A percentile compares a stretch with the other conserved stretches of the same genome.
phyloP scores from a whole-genome alignment of 1,140 invertebrate species.

The Anthonomus grandis region DNA sequence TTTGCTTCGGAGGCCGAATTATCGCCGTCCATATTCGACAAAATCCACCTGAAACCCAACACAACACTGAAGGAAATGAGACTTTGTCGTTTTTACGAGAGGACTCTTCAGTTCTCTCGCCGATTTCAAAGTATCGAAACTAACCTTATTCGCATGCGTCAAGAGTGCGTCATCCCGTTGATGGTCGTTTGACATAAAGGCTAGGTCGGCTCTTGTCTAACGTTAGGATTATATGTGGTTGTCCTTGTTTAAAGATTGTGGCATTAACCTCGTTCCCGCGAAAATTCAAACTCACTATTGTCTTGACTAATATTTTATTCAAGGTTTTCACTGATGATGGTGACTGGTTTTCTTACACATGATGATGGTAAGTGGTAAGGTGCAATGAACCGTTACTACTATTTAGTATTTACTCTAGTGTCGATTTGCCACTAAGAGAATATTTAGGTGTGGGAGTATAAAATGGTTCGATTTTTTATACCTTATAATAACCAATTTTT shows the following conservation, averaged over 20 bases:
- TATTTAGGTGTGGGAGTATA: too few relatives aligned
- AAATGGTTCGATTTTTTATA: too few relatives aligned
- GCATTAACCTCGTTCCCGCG: constrained; percentile 8
- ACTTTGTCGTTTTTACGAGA: constrained; percentile 16
- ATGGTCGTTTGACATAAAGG: not conserved
- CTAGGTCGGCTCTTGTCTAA: not conserved
- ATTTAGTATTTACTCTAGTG: too few relatives aligned
- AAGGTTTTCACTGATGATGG: too few relatives aligned
- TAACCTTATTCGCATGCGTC: not conserved
- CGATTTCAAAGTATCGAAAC: constrained; percentile 24
- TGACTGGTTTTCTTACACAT: too few relatives aligned
- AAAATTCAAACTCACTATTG: too few relatives aligned
- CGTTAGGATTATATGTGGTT: not conserved
- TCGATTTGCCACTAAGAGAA: too few relatives aligned
- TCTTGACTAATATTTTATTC: too few relatives aligned
- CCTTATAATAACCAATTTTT: too few relatives aligned
- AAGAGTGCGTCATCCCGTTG: not conserved
- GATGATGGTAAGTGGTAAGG: too few relatives aligned
- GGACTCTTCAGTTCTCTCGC: constrained; percentile 10
- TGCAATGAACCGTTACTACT: too few relatives aligned
- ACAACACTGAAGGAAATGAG: too few relatives aligned
- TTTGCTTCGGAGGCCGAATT: constrained; percentile 37
- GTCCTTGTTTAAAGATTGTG: not conserved
- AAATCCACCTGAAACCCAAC: constrained; percentile 27
- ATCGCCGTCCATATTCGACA: constrained; percentile 42